Evolutionary conservation across 2,888 invertebrate species (phyloP).

Genomic region (Lysandra coridon): DNA sequence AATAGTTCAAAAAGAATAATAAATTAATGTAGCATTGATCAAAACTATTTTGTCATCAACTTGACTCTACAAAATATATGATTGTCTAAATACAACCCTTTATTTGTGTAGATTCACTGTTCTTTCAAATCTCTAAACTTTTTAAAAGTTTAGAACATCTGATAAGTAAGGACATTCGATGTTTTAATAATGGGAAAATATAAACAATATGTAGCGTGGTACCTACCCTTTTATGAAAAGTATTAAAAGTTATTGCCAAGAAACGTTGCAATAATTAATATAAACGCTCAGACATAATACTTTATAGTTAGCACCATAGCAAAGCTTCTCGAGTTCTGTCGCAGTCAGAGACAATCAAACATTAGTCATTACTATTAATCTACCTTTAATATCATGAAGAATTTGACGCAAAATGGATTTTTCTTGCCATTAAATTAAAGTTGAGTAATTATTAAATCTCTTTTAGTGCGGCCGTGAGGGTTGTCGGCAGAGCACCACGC

Average conservation of each 20-base stretch:
- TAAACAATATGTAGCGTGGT: not conserved
- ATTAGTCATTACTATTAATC: too few relatives aligned
- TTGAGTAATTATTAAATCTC: too few relatives aligned
- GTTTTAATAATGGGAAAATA: not conserved
- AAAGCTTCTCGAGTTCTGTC: not conserved
- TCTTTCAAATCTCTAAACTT: not conserved
- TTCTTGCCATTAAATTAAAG: too few relatives aligned
- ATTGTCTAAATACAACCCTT: not conserved
- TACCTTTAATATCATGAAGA: not conserved
- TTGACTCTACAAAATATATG: not conserved
- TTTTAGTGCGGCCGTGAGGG: too few relatives aligned
- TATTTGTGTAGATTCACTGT: not conserved
- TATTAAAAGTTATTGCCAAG: not conserved
- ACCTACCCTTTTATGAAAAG: not conserved
- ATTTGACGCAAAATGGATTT: not conserved
- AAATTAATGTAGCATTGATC: not conserved
- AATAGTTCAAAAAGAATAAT: not conserved
- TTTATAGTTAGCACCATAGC: not conserved
- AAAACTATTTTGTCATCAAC: not conserved
- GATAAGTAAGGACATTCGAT: not conserved
- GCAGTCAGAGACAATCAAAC: too few relatives aligned
- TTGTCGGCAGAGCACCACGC: not conserved
- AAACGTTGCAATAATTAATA: not conserved
- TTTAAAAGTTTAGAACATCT: constrained; percentile 1
- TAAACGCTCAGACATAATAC: not conserved